Evolutionary conservation across 2,888 invertebrate genomes (phyloP).

Genomic region (Apamea sordens): DNA sequence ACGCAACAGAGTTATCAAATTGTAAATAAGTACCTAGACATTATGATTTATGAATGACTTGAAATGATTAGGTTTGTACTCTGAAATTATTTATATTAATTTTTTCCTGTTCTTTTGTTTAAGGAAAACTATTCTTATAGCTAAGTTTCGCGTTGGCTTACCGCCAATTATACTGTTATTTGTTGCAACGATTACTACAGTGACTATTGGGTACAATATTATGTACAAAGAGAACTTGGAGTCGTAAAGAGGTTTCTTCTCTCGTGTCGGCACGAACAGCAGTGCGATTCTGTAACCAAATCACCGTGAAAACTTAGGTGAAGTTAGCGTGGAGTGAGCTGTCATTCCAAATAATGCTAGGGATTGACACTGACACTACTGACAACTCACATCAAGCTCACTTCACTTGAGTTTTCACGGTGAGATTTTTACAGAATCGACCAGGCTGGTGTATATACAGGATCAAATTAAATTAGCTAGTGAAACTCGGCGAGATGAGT

Average conservation of each 20-base stretch:
- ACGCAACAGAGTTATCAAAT: conserved; percentile 15
- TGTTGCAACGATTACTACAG: background rate
- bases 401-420: too few relatives aligned
- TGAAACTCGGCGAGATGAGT: too few relatives aligned
- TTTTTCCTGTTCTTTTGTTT: conserved; percentile 29
- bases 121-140: conserved; percentile 19
- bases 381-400: too few relatives aligned
- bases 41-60: conserved; percentile 10
- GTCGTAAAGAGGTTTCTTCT: background rate
- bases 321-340: too few relatives aligned
- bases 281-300: too few relatives aligned
- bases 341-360: too few relatives aligned
- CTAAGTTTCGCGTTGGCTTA: conserved; percentile 25
- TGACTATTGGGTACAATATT: background rate
- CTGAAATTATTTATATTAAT: conserved; percentile 7
- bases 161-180: conserved; percentile 19
- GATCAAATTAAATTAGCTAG: too few relatives aligned
- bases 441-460: too few relatives aligned
- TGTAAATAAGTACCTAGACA: conserved; percentile 2
- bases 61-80: conserved; percentile 6
- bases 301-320: too few relatives aligned
- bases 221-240: background rate
- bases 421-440: too few relatives aligned
- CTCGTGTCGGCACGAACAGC: background rate
- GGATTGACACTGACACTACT: too few relatives aligned